Conservation (phyloP, 2,113 vertebrate genomes). For the Corythornis vintsioides region DNA sequence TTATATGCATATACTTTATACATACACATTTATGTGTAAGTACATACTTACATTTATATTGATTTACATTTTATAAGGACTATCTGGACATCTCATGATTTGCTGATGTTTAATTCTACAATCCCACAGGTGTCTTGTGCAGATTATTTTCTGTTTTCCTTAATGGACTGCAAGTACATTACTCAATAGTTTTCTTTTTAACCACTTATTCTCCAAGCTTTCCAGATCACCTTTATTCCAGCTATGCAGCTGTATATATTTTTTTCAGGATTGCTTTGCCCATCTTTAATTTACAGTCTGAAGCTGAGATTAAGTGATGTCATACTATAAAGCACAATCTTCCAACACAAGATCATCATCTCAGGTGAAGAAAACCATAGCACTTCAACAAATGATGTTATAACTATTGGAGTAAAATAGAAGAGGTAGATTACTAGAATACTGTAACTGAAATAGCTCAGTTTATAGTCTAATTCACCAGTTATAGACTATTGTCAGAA, state of each 20-base stretch:
- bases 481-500: not conserved
- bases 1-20: not conserved
- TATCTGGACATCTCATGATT: not conserved
- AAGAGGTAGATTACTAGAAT: not conserved
- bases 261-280: not conserved
- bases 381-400: not conserved
- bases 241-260: not conserved
- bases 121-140: not conserved
- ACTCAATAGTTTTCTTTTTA: not conserved
- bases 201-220: not conserved
- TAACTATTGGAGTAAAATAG: not conserved
- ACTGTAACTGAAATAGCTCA: not conserved
- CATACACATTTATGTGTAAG: not conserved
- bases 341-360: not conserved
- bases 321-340: not conserved
- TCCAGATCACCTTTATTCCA: not conserved
- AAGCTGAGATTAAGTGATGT: not conserved
- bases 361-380: not conserved
- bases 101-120: not conserved
- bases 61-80: not conserved
- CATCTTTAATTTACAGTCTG: not conserved
- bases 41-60: not conserved
- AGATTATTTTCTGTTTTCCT: not conserved
- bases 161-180: not conserved
- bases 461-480: not conserved